Evolutionary conservation across 2,113 vertebrate species (phyloP).

Genomic region (Pristiophorus japonicus): DNA sequence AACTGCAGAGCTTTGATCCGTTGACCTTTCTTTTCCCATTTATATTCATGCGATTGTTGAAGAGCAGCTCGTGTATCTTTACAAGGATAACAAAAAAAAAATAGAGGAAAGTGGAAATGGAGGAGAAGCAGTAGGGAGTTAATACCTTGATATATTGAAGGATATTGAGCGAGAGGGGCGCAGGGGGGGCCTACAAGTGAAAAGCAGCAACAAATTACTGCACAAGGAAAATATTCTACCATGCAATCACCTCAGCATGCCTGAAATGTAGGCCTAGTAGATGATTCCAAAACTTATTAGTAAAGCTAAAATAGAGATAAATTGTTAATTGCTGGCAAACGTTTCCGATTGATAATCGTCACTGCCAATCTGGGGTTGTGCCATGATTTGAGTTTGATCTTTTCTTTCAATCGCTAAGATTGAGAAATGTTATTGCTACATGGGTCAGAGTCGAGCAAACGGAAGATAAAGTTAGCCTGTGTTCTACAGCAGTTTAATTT

Average conservation of each 20-base stretch:
- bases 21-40: conserved; percentile 52
- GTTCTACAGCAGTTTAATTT: neutral
- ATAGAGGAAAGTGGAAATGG: conserved; percentile 52
- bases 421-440: neutral
- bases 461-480: neutral
- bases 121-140: conserved; percentile 54
- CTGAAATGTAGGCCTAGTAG: neutral
- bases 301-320: neutral
- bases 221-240: conserved; percentile 28
- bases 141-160: conserved; percentile 51
- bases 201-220: conserved; percentile 41
- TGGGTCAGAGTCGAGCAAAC: neutral
- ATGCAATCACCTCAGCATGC: no score
- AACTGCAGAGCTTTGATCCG: conserved; percentile 54
- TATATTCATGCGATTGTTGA: conserved; percentile 54
- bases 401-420: neutral
- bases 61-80: conserved; percentile 49
- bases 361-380: neutral
- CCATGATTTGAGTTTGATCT: neutral
- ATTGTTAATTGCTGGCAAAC: neutral
- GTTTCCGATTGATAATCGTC: neutral
- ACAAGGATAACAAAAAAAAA: conserved; percentile 55
- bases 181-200: conserved; percentile 39
- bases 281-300: neutral
- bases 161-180: conserved; percentile 38